Conservation (phyloP, 1,140 invertebrate genomes). For the Elymnias hypermnestra region DNA sequence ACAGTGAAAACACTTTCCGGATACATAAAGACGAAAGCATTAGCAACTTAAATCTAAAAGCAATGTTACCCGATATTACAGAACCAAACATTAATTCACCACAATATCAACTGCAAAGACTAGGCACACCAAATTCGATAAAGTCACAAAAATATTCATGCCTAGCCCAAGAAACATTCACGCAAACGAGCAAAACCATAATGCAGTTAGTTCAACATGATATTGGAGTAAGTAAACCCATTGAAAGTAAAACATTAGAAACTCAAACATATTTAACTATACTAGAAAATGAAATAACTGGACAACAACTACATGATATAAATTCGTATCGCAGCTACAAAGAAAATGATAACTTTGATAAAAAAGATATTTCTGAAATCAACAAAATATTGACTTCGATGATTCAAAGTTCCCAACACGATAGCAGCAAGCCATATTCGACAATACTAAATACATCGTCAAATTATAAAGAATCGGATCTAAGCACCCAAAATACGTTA, state of each 20-base stretch:
- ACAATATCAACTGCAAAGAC: too few species aligned
- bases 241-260: constrained; percentile 33
- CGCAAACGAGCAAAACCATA: constrained; percentile 68
- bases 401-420: neutral
- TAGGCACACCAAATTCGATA: too few species aligned
- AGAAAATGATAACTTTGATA: neutral
- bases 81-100: too few species aligned
- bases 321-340: too few species aligned
- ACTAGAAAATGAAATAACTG: too few species aligned
- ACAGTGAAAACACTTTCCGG: constrained; percentile 35
- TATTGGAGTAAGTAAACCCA: constrained; percentile 8
- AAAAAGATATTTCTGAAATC: neutral
- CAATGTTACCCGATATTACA: constrained; percentile 2
- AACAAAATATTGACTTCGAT: neutral
- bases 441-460: neutral
- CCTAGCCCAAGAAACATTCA: constrained; percentile 48
- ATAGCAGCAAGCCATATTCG: neutral
- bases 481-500: too few species aligned
- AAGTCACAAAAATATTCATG: too few species aligned
- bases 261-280: constrained; percentile 65
- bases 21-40: constrained; percentile 24
- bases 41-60: constrained; percentile 26
- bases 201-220: constrained; percentile 46
- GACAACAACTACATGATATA: too few species aligned
- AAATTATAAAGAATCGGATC: constrained; percentile 24